Base-by-base conservation (phyloP, 1,140 invertebrate species). In the Scaptomyza montana region DNA sequence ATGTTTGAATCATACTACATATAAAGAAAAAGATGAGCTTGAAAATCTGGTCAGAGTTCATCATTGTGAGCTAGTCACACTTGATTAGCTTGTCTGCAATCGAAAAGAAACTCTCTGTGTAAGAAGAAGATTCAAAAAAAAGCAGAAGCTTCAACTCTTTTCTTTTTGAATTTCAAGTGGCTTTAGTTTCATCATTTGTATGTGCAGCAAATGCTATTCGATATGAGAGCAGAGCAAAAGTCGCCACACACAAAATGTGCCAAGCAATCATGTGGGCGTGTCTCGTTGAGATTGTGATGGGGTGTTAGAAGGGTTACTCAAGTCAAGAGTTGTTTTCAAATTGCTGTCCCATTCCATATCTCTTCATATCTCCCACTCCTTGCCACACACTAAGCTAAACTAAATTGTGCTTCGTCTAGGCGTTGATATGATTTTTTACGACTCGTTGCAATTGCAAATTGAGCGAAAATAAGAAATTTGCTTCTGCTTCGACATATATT, bases 351-450 rank as follows among this genome's bases (percentile, higher is more conserved):
- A 25, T 1, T 25, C 3, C 21, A 25, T 25, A 1, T 25, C 21
- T 3, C 3, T n/a, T n/a, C n/a, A n/a, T 3, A 21, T 21, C 21
- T 9, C 2, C 36, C 19, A 30, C 5, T 30, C 2, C 16, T 21
- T 25, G 3, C 61, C 12, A 16, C 3, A 2, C 4, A 21, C 19
- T 43, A 13, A 54, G 12, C 16, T n/a, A 56, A 47, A 57, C 16
- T 16, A 56, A 47, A 57, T 63, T 41, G 21, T 43, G 51, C 61
- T 33, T 51, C 56, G 63, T 78, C 76, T 73, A 78, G 69, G 51
- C 46, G 74, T 63, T 77, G 70, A 81, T 74, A 74, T 67, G 65
- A 81, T 80, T 81, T 77, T 77, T 70, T 63, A 77, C 74, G 74
- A 66, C 61, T 77, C 74, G 65, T 80, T 77, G 74, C 69, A 69